Conservation (phyloP, 2,113 vertebrate species). For the Silurus glanis region DNA sequence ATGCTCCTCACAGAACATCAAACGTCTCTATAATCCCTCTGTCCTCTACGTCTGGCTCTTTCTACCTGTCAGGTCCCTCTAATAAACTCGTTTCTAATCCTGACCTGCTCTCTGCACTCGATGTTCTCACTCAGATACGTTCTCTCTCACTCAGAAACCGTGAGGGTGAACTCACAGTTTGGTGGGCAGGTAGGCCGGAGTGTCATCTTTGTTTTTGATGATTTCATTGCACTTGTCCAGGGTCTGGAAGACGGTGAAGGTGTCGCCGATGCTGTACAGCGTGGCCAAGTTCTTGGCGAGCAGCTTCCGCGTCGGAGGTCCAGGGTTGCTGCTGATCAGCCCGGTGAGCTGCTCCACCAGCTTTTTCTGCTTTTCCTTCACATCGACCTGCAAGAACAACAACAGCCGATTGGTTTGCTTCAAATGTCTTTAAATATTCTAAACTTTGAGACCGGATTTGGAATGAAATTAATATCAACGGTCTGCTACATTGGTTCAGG, state of each 20-base stretch:
- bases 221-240: conserved; percentile 98
- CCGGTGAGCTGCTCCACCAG: conserved; percentile 95
- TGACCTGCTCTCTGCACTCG: too few relatives aligned
- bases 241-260: conserved; percentile 96
- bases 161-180: conserved; percentile 85
- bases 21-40: too few relatives aligned
- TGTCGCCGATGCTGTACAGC: conserved; percentile 96
- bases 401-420: too few relatives aligned
- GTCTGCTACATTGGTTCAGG: too few relatives aligned
- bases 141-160: not conserved
- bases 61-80: too few relatives aligned
- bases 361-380: conserved; percentile 98
- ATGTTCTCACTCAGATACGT: too few relatives aligned
- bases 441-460: too few relatives aligned
- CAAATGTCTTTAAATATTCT: too few relatives aligned
- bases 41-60: too few relatives aligned
- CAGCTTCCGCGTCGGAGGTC: conserved; percentile 93
- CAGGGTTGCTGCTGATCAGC: conserved; percentile 93
- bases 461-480: too few relatives aligned
- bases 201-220: conserved; percentile 96
- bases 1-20: too few relatives aligned
- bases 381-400: conserved; percentile 79
- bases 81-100: too few relatives aligned
- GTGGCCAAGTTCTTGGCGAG: conserved; percentile 95
- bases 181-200: conserved; percentile 88